phyloP scores from a whole-genome alignment of 2,113 vertebrate species.

The Herpailurus yagouaroundi region DNA sequence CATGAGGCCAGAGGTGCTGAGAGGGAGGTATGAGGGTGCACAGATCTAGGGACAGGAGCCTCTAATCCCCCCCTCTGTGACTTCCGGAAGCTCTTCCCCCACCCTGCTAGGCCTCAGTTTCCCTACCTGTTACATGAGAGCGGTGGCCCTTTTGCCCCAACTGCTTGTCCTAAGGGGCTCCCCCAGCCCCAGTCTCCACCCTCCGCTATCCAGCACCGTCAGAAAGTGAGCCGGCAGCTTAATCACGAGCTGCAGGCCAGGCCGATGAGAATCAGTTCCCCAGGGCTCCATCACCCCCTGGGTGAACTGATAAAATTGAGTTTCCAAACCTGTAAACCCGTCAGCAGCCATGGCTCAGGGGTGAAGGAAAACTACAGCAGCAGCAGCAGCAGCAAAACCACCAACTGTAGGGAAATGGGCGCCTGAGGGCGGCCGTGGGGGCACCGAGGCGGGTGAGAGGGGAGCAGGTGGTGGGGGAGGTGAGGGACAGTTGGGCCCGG shows the following conservation, averaged over 20 bases:
- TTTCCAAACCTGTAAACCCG: neutral
- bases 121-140: neutral
- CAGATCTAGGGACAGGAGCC: neutral
- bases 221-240: neutral
- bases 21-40: neutral
- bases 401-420: neutral
- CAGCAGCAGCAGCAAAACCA: neutral
- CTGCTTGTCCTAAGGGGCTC: neutral
- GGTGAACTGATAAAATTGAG: conserved; percentile 20
- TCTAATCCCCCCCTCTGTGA: neutral
- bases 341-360: neutral
- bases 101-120: neutral
- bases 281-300: neutral
- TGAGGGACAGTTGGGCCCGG: neutral
- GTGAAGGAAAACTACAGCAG: neutral
- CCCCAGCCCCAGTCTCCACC: neutral
- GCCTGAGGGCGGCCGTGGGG: neutral
- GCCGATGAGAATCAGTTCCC: neutral
- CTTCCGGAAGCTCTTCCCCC: neutral
- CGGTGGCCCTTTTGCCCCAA: neutral
- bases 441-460: rapidly evolving
- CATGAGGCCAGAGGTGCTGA: neutral
- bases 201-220: neutral
- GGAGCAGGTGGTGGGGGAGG: too few relatives aligned
- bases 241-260: neutral